A percentile compares a stretch with the other conserved stretches of the same genome.
These are phyloP conservation scores for Aegithalos caudatus DNA, from an alignment of 2,113 vertebrate genomes.

Conservation along the genomic window DNA sequence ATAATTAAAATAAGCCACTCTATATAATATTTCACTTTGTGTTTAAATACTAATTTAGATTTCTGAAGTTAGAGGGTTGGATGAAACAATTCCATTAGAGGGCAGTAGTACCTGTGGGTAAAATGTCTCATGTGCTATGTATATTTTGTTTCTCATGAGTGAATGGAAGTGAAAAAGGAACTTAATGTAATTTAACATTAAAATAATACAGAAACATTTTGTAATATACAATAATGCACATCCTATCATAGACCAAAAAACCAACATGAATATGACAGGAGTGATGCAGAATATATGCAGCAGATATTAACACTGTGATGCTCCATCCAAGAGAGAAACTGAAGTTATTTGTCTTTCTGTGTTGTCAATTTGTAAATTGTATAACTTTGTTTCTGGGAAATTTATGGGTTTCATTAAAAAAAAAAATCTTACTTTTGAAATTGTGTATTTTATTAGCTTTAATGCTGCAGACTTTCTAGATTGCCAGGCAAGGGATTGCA, in stretches of 20 bases:
- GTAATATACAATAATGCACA: not conserved
- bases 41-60: not conserved
- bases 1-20: not conserved
- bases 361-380: not conserved
- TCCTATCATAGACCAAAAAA: not conserved
- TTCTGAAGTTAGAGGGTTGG: not conserved
- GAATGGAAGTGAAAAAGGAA: not conserved
- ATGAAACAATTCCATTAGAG: conserved; percentile 16
- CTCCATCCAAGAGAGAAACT: not conserved
- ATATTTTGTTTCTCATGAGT: not conserved
- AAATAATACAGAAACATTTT: not conserved
- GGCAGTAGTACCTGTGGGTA: conserved; percentile 12
- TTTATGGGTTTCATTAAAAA: not conserved
- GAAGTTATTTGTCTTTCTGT: not conserved
- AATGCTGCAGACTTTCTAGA: not conserved
- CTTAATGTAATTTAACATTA: not conserved
- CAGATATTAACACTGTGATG: not conserved
- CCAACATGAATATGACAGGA: not conserved
- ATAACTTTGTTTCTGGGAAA: not conserved
- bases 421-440: not conserved
- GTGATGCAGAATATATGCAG: not conserved
- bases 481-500: not conserved
- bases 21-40: not conserved
- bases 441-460: not conserved
- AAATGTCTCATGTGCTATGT: not conserved